These are phyloP conservation scores for Pampusana beccarii DNA, from an alignment of 2,113 vertebrate genomes.

Conservation along the genomic window DNA sequence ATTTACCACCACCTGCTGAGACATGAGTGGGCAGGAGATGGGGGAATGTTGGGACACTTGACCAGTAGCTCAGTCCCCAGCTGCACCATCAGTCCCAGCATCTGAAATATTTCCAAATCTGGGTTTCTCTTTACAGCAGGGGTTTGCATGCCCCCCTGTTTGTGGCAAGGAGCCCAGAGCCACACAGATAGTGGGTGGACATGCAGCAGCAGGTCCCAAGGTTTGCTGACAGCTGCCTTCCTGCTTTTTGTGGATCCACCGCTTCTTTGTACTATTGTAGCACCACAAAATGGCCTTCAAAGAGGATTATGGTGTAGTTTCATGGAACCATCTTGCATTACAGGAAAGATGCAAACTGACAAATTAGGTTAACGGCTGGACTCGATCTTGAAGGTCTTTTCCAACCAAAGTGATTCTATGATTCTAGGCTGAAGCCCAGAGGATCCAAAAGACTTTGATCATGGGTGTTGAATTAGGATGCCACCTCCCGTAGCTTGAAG, in stretches of 20 bases:
- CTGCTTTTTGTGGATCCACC: too few relatives aligned
- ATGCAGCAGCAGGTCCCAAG: neutral
- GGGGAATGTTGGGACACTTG: neutral
- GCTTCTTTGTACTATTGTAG: too few relatives aligned
- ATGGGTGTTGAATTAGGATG: neutral
- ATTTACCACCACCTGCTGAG: neutral
- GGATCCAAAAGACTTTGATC: neutral
- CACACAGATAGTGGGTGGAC: fast-evolving
- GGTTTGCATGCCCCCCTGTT: neutral
- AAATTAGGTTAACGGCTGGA: neutral
- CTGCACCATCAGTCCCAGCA: neutral
- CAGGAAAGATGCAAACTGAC: neutral
- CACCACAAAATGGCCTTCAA: neutral
- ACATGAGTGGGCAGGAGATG: neutral
- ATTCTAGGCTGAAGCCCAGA: neutral
- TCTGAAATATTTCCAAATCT: neutral
- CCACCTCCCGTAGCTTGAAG: neutral
- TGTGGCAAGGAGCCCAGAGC: neutral
- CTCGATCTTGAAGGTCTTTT: too few relatives aligned
- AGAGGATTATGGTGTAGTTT: neutral
- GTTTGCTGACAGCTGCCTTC: neutral
- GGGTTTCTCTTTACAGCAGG: neutral
- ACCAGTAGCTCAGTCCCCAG: neutral
- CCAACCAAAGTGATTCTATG: too few relatives aligned
- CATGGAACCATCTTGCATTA: neutral